A percentile compares a stretch with the other conserved stretches of the same genome.
Evolutionary conservation across 92 coral and sea anemone species (phyloP).

Genomic region (Nematostella vectensis): DNA sequence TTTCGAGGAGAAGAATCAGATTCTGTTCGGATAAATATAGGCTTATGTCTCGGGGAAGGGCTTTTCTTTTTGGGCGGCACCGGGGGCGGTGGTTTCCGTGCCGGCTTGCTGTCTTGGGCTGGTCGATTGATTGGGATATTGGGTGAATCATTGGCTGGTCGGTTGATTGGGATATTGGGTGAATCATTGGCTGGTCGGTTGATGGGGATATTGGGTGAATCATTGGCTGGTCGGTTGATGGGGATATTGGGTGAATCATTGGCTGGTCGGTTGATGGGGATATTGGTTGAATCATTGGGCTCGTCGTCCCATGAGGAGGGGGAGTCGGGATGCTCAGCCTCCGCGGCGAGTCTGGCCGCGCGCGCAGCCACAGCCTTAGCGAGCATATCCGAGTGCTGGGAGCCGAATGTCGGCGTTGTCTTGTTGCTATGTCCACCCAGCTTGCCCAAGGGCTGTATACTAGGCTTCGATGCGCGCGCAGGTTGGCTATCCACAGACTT

Average conservation of each 20-base stretch:
- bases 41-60: slow-evolving; percentile 16
- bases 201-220: too few species aligned
- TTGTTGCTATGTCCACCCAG: slow-evolving; percentile 19
- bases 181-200: slow-evolving; percentile 15
- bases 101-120: slow-evolving; percentile 1
- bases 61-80: slow-evolving; percentile 68
- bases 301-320: slow-evolving; percentile 42
- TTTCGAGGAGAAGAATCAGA: slow-evolving; percentile 14
- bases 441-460: slow-evolving; percentile 14
- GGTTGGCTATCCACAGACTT: slow-evolving; percentile 31
- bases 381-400: slow-evolving; percentile 50
- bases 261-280: neutral
- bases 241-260: neutral
- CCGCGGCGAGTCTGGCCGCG: slow-evolving; percentile 69
- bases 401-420: slow-evolving; percentile 29
- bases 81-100: slow-evolving; percentile 60
- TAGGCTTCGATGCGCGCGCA: slow-evolving; percentile 31
- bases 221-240: neutral
- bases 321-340: slow-evolving; percentile 20
- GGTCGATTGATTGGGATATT: too few species aligned
- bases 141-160: too few species aligned
- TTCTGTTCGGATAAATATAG: slow-evolving; percentile 1
- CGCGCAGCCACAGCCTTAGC: slow-evolving; percentile 89
- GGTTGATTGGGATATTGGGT: neutral
- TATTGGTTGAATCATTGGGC: neutral